Evolutionary conservation across 2,888 invertebrate genomes (phyloP).

Genomic region (Xanthorhoe designata): DNA sequence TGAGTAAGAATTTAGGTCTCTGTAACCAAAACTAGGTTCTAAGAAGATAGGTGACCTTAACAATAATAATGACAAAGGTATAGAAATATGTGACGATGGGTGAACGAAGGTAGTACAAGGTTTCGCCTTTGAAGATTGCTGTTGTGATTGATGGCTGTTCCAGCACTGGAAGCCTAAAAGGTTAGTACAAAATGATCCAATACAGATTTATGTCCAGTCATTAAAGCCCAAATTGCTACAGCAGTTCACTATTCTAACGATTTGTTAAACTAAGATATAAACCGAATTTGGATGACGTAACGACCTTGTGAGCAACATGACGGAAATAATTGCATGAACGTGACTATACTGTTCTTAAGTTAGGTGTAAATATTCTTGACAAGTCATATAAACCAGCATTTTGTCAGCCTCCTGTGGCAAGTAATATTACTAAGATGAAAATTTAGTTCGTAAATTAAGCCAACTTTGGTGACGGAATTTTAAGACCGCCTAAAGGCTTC

Average conservation of each 20-base stretch:
- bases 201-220: neutral
- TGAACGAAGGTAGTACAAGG: neutral
- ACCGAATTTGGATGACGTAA: constrained; percentile 54
- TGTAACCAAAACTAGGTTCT: too few species aligned
- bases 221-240: constrained; percentile 10
- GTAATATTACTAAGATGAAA: too few species aligned
- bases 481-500: too few species aligned
- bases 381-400: neutral
- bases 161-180: neutral
- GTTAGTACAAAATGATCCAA: neutral
- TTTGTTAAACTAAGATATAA: constrained; percentile 33
- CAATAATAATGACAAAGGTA: too few species aligned
- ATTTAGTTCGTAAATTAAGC: too few species aligned
- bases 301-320: constrained; percentile 60
- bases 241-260: constrained; percentile 18
- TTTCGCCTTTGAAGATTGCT: too few species aligned
- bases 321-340: constrained; percentile 62
- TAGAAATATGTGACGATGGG: too few species aligned
- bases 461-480: too few species aligned
- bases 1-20: too few species aligned
- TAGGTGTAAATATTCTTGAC: constrained; percentile 3
- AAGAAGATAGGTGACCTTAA: too few species aligned
- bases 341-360: constrained; percentile 41
- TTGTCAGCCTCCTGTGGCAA: neutral
- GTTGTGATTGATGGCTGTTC: too few species aligned